Base-by-base conservation (phyloP, 2,888 invertebrate species). In the Hymenopus coronatus region DNA sequence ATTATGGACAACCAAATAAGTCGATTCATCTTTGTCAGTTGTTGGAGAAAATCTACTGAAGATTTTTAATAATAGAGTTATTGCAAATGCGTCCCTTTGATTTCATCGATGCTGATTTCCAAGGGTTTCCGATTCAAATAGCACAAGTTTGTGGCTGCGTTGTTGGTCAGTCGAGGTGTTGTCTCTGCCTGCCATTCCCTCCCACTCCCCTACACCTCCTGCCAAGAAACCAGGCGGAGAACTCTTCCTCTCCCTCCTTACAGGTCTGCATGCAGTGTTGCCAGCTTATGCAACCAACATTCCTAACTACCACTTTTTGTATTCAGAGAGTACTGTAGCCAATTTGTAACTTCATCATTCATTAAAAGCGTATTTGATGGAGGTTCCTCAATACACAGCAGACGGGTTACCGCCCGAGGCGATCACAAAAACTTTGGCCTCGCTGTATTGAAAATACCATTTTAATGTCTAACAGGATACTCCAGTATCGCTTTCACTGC, bases 341-440 rank as follows among this genome's bases (percentile, higher is more conserved):
- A 85, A 85, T 85, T 85, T 85, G 85, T 46, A 54, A 85, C 85
- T 46, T 85, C 85, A 46, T 85, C 85, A 46, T 85, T 85, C 85
- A 85, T 46, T 85, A 85, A 85, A 85, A 85, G 46, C 27, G 85
- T 46, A 25, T 85, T 85, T 46, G 46, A 85, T 85, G 85, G 46
- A 46, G 85, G n/a, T 27, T 54, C 46, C 85, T 54, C 14, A 70
- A 70, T 70, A 70, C 4, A 7, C 20, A 9, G 85, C 54, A 46
- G 33, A 46, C 54, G 27, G 85, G 46, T n/a, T 40, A 46, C 20
- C 14, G 84, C 25, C 1, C 25, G 28, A 84, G 28, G 28, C 14
- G 85, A 54, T 6, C 46, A 85, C 27, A 28, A 46, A 54, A 46
- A 46, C n/a, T 40, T 20, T 70, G 54, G 54, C 20, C 54, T 70